Evolutionary conservation across 2,888 invertebrate genomes (phyloP), one percentile per base, ranked within the genome.

Genomic region (Liopterus haemorrhoidalis): DNA sequence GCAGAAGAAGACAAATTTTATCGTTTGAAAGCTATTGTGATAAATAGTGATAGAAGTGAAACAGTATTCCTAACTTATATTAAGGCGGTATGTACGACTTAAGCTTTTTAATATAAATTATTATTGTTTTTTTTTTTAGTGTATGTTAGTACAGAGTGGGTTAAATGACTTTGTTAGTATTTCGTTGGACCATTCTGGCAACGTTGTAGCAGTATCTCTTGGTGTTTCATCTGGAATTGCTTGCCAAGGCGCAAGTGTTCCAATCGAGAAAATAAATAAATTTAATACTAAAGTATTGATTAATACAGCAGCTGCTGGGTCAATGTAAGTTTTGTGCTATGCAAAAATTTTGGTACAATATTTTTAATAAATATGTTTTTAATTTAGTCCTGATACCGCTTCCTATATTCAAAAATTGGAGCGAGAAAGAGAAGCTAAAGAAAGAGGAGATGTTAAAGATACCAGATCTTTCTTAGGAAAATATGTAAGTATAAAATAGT

Each of bases 381-480:
- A 28, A 27, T 40, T 44, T 49, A 87, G 86, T 30, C 96, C 96
- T 24, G 96, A 97, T 57, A 96, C 95, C n/a, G 86, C 91, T 32
- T 81, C 87, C 3, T 97, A 92, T 60, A 85, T 97, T 55, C 91
- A 93, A 63, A 94, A 93, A 68, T 64, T 95, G 38, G 95, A 96
- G 63, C 74, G 87, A 44, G 96, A 97, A 67, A 82, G 88, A 57
- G 85, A 88, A 67, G 87, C 89, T 1, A 79, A 87, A 54, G 92
- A 93, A 63, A 82, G 86, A 50, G 89, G 91, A 15, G 91, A 94
- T 58, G 75, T 83, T 15, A 91, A 92, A 61, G 97, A 97, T 64
- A 96, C 93, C 65, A 75, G 94, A 61, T 93, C 95, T 33, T 96
- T 97, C 70, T 76, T 97, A 55, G 90, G 90, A 2, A 97, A 95